These are phyloP conservation scores for Coelopa frigida DNA, from an alignment of 1,140 invertebrate species.

Conservation along the genomic window DNA sequence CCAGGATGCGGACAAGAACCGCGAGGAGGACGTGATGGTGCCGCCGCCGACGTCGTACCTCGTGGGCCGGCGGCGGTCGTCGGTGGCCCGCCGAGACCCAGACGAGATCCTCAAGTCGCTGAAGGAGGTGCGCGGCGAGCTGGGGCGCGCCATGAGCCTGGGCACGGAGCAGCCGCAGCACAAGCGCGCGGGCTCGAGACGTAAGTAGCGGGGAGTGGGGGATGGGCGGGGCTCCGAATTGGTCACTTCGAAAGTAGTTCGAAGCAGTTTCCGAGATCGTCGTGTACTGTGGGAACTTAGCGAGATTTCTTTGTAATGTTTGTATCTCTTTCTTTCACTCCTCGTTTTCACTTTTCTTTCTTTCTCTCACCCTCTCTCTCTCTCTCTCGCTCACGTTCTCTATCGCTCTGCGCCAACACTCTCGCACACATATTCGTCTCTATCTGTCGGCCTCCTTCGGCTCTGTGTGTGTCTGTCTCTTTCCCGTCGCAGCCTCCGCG, in stretches of 20 bases:
- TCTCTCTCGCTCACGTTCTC: conserved; percentile 7
- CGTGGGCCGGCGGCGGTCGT: conserved; percentile 66
- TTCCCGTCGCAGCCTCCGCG: conserved; percentile 31
- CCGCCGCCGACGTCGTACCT: conserved; percentile 53
- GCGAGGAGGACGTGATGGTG: conserved; percentile 47
- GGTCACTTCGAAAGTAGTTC: too few species aligned
- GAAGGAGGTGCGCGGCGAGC: conserved; percentile 70
- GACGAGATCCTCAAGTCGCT: conserved; percentile 72
- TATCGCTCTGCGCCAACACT: background rate
- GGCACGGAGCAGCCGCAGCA: conserved; percentile 50
- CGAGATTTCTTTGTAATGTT: conserved; percentile 8
- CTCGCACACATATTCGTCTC: background rate
- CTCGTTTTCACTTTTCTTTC: conserved; percentile 4
- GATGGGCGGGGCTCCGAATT: too few species aligned
- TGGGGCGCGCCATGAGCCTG: conserved; percentile 70
- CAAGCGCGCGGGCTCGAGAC: conserved; percentile 51
- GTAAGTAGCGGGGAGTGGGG: conserved; percentile 60
- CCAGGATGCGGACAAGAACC: conserved; percentile 55
- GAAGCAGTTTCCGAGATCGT: background rate
- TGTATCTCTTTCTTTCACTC: conserved; percentile 4
- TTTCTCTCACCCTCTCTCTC: conserved; percentile 6
- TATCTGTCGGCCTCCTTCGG: background rate
- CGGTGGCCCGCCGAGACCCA: conserved; percentile 68
- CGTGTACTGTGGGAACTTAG: background rate
- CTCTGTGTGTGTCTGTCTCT: background rate